Evolutionary conservation across 2,888 invertebrate genomes (phyloP).

Genomic region (Aphrophora alni): DNA sequence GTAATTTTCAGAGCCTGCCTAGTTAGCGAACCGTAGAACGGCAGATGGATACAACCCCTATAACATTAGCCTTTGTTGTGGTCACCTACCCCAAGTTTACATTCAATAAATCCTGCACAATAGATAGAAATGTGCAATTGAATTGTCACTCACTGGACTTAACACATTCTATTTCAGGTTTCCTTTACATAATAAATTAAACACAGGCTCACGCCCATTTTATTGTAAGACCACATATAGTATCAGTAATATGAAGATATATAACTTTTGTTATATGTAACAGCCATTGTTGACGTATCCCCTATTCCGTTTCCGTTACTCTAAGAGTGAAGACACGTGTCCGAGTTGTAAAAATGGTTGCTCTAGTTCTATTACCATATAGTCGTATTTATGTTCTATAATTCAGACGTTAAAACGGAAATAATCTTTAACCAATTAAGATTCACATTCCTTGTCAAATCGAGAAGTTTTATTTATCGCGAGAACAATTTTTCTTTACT

Average conservation of each 20-base stretch:
- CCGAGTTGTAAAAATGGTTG: too few relatives aligned
- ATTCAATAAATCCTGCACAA: neutral
- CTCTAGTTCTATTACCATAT: too few relatives aligned
- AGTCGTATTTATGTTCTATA: too few relatives aligned
- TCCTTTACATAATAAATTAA: too few relatives aligned
- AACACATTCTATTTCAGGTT: neutral
- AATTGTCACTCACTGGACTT: neutral
- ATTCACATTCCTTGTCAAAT: too few relatives aligned
- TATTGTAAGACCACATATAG: neutral
- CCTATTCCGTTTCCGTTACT: neutral
- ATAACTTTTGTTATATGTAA: neutral
- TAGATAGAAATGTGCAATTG: neutral
- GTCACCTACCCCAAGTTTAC: neutral
- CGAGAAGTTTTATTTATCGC: too few relatives aligned
- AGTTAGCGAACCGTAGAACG: neutral
- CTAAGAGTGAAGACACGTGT: too few relatives aligned
- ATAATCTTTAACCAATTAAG: too few relatives aligned
- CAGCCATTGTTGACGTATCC: neutral
- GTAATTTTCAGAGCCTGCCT: neutral
- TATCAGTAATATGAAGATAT: neutral
- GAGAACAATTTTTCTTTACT: too few relatives aligned
- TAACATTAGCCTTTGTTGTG: neutral
- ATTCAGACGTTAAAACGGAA: too few relatives aligned
- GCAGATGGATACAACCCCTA: neutral
- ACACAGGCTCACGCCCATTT: neutral